Base-by-base conservation (phyloP, 2,888 invertebrate species). In the Brachyptera putata region DNA sequence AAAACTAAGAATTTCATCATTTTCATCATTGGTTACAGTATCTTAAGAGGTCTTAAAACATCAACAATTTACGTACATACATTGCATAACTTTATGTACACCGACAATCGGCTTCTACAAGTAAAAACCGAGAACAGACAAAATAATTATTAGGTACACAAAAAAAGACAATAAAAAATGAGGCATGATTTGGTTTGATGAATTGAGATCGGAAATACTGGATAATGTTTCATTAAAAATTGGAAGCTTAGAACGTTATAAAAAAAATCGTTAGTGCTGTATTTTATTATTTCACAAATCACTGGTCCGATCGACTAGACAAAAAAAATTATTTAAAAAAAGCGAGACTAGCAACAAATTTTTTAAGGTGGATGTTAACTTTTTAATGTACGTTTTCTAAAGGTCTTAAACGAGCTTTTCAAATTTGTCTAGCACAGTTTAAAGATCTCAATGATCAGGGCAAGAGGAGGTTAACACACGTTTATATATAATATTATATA, bases 281-380 rank as follows among this genome's bases (percentile, higher is more conserved):
- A 37, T 37, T 37, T 37, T 16, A 25, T 53, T 58, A 22, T 39
- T 61, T 39, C 48, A 61, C 57, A 59, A 61, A 61, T 63, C 56
- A 30, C n/a, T n/a, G n/a, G n/a, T n/a, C n/a, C 41, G 41, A 59
- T 58, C 60, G 64, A 64, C 64, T 64, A 64, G 64, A 64, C 57
- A 49, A 53, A 53, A 46, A 21, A 41, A 56, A 58, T 64, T 62
- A 24, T 56, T 56, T 58, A 55, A 50, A 49, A 53, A 34, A 36
- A 36, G 53, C 53, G 62, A 64, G 64, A 64, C 64, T 64, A 64
- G 62, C 57, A 61, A 59, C 49, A 41, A 56, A 53, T 34, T 53
- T n/a, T 41, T 34, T 34, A 34, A 53, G 34, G 53, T 53, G 53
- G 36, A 53, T 53, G 30, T 11, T n/a, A n/a, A n/a, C n/a, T n/a